Percentiles rank a stretch among this genome's conserved stretches.
Evolutionary conservation across 2,113 vertebrate species (phyloP).

Genomic region (Oplegnathus fasciatus): DNA sequence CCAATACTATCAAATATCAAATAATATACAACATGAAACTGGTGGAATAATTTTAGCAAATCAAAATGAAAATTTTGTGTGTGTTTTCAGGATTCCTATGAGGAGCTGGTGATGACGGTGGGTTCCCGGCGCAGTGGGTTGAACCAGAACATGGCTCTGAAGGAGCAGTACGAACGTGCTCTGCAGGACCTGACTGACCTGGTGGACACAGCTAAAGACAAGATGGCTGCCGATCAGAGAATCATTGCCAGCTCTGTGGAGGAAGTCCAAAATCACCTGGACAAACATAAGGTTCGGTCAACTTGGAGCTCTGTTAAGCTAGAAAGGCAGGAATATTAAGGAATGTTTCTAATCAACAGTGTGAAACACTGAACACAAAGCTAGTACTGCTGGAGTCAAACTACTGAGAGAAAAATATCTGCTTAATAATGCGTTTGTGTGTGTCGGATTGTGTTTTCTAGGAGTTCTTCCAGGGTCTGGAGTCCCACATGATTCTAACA

Average conservation of each 20-base stretch:
- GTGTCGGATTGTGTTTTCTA: conserved; percentile 67
- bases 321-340: neutral
- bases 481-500: conserved; percentile 93
- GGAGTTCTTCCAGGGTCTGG: conserved; percentile 98
- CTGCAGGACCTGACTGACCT: conserved; percentile 93
- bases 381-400: neutral
- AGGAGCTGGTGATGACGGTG: conserved; percentile 92
- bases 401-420: neutral
- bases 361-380: neutral
- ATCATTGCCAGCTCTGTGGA: conserved; percentile 90
- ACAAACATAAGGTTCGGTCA: conserved; percentile 94
- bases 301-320: neutral
- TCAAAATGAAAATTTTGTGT: neutral
- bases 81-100: conserved; percentile 90
- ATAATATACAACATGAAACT: neutral
- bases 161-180: conserved; percentile 92
- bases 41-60: neutral
- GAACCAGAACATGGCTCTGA: conserved; percentile 94
- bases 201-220: conserved; percentile 94
- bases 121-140: conserved; percentile 90
- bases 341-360: neutral
- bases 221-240: conserved; percentile 92
- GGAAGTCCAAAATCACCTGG: conserved; percentile 89
- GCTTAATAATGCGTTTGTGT: conserved; percentile 1
- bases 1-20: no score